Base-by-base conservation (phyloP, 2,797 vertebrate genomes). In the Phoebastria nigripes region DNA sequence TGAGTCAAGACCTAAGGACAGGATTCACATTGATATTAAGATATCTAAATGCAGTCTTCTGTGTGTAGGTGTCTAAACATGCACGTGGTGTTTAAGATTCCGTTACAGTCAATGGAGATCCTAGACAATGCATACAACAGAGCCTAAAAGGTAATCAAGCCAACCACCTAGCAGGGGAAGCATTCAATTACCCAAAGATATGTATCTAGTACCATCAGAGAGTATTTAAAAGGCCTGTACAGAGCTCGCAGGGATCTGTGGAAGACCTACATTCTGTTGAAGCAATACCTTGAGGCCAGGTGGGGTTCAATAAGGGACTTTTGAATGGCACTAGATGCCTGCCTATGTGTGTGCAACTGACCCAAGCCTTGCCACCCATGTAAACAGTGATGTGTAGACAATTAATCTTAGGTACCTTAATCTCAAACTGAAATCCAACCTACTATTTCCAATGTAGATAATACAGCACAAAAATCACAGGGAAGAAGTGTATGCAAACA, bases 341-440 rank as follows among this genome's bases (percentile, higher is more conserved):
- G 20, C 8, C 33, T 44, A 24, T 11, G 6, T 49, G 37, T 17
- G 16, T 51, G 59, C 33, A 79, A 65, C 46, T n/a, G 20, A 79
- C 52, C 10, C 3, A 8, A 15, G 5, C 19, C 37, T 72, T 0
- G 0, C 33, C 46, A 82, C 11, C 7, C 41, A 79, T 3, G 4
- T 12, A 28, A 87, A 76, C 17, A 59, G 31, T 17, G 39, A 42
- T 10, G 35, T 5, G 15, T 4, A 63, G 39, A 78, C 39, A 78
- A 65, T 25, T 69, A 79, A 82, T 12, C 80, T 63, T 39, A 46
- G 29, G 11, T n/a, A 66, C 9, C 6, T 52, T 33, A n/a, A 76
- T 12, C 42, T 55, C 33, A 42, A 63, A 80, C 29, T 87, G 24
- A 92, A 94, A 79, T 46, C 11, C 35, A 62, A 65, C 17, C 42